phyloP scores from a whole-genome alignment of 2,113 vertebrate species.

The Cottus gobio region DNA sequence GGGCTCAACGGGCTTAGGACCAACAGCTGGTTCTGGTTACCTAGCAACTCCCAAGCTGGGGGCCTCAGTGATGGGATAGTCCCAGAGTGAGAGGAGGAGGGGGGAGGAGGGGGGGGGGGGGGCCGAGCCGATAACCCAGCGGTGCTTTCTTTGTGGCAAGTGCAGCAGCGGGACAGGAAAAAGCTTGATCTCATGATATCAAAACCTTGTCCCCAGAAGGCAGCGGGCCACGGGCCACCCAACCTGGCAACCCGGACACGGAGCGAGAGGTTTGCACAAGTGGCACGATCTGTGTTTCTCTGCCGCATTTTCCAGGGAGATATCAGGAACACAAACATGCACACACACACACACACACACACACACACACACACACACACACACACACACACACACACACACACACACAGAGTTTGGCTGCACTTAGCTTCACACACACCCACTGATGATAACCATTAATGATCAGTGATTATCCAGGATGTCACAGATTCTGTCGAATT shows the following conservation, averaged over 20 bases:
- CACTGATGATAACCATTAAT: conserved; percentile 49
- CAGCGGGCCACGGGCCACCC: conserved; percentile 19
- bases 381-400: background rate
- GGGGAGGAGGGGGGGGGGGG: background rate
- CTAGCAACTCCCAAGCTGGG: conserved; percentile 82
- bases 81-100: conserved; percentile 28
- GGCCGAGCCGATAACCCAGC: conserved; percentile 7
- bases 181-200: conserved; percentile 38
- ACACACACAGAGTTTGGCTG: conserved; percentile 34
- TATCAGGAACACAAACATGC: conserved; percentile 26
- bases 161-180: conserved; percentile 42
- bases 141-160: conserved; percentile 64
- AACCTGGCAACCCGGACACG: conserved; percentile 47
- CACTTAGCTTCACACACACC: conserved; percentile 46
- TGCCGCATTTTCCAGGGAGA: conserved; percentile 20
- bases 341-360: conserved; percentile 20
- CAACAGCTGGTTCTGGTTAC: conserved; percentile 85
- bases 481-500: conserved; percentile 27
- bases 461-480: conserved; percentile 30
- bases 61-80: conserved; percentile 61
- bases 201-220: conserved; percentile 5
- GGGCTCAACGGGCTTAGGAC: conserved; percentile 70
- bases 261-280: background rate
- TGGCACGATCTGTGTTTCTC: conserved; percentile 14
- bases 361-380: conserved; percentile 11